Percentiles rank a stretch among this genome's conserved stretches.
These are phyloP conservation scores for Ophiodon elongatus DNA, from an alignment of 2,113 vertebrate species.

Conservation along the genomic window DNA sequence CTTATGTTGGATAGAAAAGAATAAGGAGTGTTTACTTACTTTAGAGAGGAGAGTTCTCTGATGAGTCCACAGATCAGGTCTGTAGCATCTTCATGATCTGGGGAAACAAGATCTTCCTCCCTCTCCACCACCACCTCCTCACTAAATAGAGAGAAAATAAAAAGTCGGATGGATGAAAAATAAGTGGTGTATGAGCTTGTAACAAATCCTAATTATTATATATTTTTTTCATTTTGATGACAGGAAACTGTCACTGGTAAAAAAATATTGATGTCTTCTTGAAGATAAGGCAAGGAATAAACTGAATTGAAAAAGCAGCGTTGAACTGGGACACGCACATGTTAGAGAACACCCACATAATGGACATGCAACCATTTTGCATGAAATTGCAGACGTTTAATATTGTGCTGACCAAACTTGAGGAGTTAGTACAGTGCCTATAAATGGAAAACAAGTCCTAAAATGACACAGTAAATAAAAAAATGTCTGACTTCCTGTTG, in stretches of 20 bases:
- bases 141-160: constrained; percentile 41
- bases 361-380: too few relatives aligned
- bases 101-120: neutral
- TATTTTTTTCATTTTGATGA: neutral
- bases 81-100: constrained; percentile 82
- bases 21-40: constrained; percentile 79
- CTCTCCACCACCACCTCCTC: constrained; percentile 41
- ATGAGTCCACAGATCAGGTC: constrained; percentile 85
- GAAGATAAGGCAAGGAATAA: neutral
- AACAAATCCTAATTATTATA: neutral
- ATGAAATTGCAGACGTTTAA: neutral
- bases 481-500: neutral
- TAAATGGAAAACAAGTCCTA: too few relatives aligned
- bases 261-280: neutral
- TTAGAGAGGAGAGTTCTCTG: constrained; percentile 89
- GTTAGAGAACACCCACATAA: too few relatives aligned
- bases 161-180: neutral
- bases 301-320: neutral
- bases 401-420: neutral
- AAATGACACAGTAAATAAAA: neutral
- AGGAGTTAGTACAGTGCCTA: neutral
- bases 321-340: too few relatives aligned
- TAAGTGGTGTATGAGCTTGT: neutral
- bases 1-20: neutral
- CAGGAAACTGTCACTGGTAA: neutral